phyloP scores from a whole-genome alignment of 1,140 invertebrate species.

The Macrobrachium rosenbergii region DNA sequence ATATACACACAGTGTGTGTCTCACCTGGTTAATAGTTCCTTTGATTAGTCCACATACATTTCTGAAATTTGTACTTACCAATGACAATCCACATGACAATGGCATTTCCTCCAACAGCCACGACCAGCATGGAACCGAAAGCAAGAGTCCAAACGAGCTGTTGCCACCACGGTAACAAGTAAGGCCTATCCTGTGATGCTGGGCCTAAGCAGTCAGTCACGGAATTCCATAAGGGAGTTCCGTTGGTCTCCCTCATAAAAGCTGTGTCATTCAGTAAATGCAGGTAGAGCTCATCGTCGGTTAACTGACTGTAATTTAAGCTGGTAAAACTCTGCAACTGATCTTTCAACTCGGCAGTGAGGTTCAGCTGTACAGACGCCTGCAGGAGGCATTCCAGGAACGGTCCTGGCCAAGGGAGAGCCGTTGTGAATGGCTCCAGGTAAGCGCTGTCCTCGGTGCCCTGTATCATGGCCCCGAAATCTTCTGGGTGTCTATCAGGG shows the following conservation, averaged over 20 bases:
- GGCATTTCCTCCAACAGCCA: conserved; percentile 72
- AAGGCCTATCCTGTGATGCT: conserved; percentile 36
- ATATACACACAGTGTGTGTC: too few relatives aligned
- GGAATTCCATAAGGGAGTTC: background rate
- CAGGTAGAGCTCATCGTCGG: background rate
- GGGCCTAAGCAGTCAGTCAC: conserved; percentile 24
- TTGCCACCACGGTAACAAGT: conserved; percentile 67
- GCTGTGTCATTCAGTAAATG: conserved; percentile 10
- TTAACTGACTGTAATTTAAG: background rate
- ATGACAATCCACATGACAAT: conserved; percentile 74
- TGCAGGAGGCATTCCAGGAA: conserved; percentile 24
- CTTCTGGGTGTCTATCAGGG: background rate
- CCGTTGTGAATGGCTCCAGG: background rate
- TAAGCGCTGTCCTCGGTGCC: background rate
- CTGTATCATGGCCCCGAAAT: too few relatives aligned
- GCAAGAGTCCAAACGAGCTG: conserved; percentile 67
- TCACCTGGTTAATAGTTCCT: too few relatives aligned
- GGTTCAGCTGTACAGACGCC: conserved; percentile 24
- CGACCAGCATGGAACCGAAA: conserved; percentile 71
- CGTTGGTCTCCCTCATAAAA: background rate
- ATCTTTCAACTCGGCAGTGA: background rate
- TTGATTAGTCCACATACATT: too few relatives aligned
- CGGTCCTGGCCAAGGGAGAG: conserved; percentile 6
- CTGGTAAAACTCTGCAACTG: background rate
- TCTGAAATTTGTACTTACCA: conserved; percentile 40